Evolutionary conservation across 1,140 invertebrate genomes (phyloP).

Genomic region (Piezodorus guildinii): DNA sequence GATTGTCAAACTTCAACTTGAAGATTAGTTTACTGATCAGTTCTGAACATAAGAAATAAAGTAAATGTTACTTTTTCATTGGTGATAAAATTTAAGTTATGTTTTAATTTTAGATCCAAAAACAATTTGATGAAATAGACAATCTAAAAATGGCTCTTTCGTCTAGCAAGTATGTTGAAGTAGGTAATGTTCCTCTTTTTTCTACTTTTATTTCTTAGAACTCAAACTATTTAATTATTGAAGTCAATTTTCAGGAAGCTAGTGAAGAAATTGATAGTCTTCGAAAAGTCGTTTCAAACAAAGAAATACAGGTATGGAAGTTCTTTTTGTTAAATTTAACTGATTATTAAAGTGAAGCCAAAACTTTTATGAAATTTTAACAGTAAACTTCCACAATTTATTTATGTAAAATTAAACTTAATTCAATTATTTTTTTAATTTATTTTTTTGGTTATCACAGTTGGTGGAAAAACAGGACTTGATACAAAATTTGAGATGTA

Average conservation of each 20-base stretch:
- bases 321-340: not conserved
- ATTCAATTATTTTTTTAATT: not conserved
- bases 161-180: not conserved
- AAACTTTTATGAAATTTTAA: too few relatives aligned
- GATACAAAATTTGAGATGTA: not conserved
- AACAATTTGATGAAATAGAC: conserved; percentile 5
- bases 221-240: not conserved
- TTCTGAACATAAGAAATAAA: not conserved
- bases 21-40: not conserved
- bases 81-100: not conserved
- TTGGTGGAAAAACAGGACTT: conserved; percentile 1
- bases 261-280: not conserved
- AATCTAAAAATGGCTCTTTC: conserved; percentile 3
- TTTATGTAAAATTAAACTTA: not conserved
- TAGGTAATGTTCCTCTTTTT: conserved; percentile 1
- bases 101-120: conserved; percentile 4
- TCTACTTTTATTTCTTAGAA: not conserved
- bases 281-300: not conserved
- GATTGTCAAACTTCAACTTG: not conserved
- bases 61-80: not conserved
- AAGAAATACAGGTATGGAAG: not conserved
- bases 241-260: not conserved
- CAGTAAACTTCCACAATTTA: not conserved
- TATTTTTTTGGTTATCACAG: not conserved
- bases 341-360: not conserved